These are phyloP conservation scores for Antitype chi DNA, from an alignment of 2,888 invertebrate species.

Conservation along the genomic window DNA sequence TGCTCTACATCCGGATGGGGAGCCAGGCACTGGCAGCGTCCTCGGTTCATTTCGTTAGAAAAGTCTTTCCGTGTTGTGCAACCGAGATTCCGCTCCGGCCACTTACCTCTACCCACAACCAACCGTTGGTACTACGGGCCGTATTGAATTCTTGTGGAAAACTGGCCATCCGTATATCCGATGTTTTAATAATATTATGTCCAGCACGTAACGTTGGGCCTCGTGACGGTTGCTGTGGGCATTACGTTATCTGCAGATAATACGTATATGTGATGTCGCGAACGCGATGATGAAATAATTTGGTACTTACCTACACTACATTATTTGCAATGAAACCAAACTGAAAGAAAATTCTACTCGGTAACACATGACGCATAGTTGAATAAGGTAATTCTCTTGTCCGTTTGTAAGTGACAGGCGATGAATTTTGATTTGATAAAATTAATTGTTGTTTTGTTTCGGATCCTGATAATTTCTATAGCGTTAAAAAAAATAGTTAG, in stretches of 20 bases:
- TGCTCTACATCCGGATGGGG: slow-evolving; percentile 49
- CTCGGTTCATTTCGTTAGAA: slow-evolving; percentile 62
- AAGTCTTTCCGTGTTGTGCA: slow-evolving; percentile 65
- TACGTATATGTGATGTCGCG: slow-evolving; percentile 19
- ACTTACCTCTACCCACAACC: slow-evolving; percentile 61
- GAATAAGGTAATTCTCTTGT: slow-evolving; percentile 40
- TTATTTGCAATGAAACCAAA: slow-evolving; percentile 34
- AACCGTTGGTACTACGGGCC: slow-evolving; percentile 23
- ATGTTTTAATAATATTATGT: slow-evolving; percentile 27
- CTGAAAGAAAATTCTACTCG: slow-evolving; percentile 32
- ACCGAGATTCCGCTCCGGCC: slow-evolving; percentile 64
- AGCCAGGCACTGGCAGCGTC: slow-evolving; percentile 49
- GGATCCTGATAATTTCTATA: not conserved
- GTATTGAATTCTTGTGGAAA: slow-evolving; percentile 39
- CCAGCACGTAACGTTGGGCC: slow-evolving; percentile 6
- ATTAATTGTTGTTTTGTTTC: slow-evolving; percentile 22
- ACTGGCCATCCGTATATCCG: slow-evolving; percentile 7
- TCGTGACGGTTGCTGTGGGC: slow-evolving; percentile 23
- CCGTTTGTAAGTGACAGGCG: slow-evolving; percentile 12
- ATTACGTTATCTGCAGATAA: slow-evolving; percentile 49
- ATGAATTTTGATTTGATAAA: slow-evolving; percentile 15
- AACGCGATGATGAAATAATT: slow-evolving; percentile 49
- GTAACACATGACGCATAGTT: slow-evolving; percentile 35
- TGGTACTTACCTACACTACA: slow-evolving; percentile 6
- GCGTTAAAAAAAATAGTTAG: not conserved